Base-by-base conservation (phyloP, 1,140 invertebrate species). In the Lerema accius region DNA sequence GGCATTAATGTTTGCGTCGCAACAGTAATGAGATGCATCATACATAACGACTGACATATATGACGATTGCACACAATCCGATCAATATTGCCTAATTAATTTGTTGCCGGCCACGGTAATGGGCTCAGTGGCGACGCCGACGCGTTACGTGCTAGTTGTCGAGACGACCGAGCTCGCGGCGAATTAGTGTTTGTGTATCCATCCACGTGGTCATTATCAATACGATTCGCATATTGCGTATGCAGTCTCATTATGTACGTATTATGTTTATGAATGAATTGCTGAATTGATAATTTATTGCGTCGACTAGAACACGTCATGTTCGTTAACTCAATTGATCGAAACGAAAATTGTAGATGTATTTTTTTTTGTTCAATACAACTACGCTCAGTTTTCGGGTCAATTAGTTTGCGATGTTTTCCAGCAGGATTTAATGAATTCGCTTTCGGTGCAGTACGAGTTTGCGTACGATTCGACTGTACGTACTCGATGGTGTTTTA, bases 21-120 rank as follows among this genome's bases (percentile, higher is more conserved):
- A 76, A 74, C 79, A 67, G 69, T 85, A 83, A 85, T 86, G 84
- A 82, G 81, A 80, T 85, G 79, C 69, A 73, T 72, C 65, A 15
- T 58, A 63, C 65, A 68, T 78, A 64, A 76, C 68, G 67, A 67
- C 64, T 32, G 64, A 76, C 76, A 79, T 69, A 81, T 76, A 76
- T 65, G 71, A 73, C 66, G 63, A 68, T 76, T 73, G 73, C 69
- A 65, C 65, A 67, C 76, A 73, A 71, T 73, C 66, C 75, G 84
- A 85, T 89, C 83, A 82, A 87, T 89, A 87, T 74, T 76, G 75
- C 59, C 84, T 76, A 85, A 85, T 88, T 85, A 85, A 69, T 75
- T 69, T 69, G 67, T 72, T 71, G 59, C 71, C 58, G 55, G 66
- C 43, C 53, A 58, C 45, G 71, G 53, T 50, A 55, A 59, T 62